Conservation (phyloP, 2,888 invertebrate species). For the Clanis bilineata region DNA sequence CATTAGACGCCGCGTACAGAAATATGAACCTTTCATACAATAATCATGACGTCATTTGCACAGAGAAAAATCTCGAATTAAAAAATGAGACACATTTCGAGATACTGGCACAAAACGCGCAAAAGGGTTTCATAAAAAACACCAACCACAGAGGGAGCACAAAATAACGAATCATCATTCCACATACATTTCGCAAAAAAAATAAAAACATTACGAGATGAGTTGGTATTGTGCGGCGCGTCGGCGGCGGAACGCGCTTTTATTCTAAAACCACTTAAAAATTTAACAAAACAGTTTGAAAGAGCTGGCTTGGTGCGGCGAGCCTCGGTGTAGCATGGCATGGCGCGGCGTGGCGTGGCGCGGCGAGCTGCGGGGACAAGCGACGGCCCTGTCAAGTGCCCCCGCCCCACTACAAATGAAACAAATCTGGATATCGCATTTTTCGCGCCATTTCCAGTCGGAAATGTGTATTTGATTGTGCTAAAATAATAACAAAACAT, state of each 20-base stretch:
- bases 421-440: slow-evolving; percentile 9
- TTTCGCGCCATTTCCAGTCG: slow-evolving; percentile 1
- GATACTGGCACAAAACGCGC: slow-evolving; percentile 4
- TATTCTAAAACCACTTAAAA: slow-evolving; percentile 32
- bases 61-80: slow-evolving; percentile 3
- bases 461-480: slow-evolving; percentile 1
- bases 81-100: slow-evolving; percentile 12
- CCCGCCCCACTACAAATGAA: background rate
- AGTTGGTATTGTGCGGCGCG: slow-evolving; percentile 16
- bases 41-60: background rate
- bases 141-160: background rate
- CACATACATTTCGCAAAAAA: slow-evolving; percentile 10
- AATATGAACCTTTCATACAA: background rate
- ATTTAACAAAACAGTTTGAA: slow-evolving; percentile 24
- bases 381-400: background rate
- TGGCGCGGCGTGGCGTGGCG: background rate
- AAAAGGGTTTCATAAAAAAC: slow-evolving; percentile 7
- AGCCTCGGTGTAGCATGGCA: background rate
- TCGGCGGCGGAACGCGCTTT: slow-evolving; percentile 19
- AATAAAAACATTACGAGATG: slow-evolving; percentile 5
- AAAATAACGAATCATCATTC: slow-evolving; percentile 12
- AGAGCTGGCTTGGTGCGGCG: background rate
- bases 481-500: slow-evolving; percentile 4
- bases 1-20: background rate
- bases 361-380: background rate